Conservation (phyloP, 2,797 vertebrate species). For the Acanthornis magna region DNA sequence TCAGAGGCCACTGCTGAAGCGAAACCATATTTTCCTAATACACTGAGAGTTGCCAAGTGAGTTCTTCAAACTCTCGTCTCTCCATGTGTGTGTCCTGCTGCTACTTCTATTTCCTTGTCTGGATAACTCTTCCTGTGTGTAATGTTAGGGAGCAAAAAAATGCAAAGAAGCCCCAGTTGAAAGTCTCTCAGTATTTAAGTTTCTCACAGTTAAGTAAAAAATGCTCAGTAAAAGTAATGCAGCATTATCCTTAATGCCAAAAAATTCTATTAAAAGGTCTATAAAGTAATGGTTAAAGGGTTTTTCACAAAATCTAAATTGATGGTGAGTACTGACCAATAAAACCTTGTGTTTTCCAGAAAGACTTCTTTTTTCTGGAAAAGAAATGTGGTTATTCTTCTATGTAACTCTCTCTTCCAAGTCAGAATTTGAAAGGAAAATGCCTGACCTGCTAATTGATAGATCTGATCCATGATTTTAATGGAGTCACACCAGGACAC, state of each 20-base stretch:
- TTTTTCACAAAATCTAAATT: neutral
- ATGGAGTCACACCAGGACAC: neutral
- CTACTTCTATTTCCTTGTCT: neutral
- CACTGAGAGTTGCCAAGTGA: neutral
- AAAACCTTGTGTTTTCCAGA: neutral
- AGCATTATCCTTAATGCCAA: neutral
- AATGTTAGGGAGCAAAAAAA: neutral
- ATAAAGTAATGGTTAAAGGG: neutral
- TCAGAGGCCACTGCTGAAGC: neutral
- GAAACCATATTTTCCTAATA: neutral
- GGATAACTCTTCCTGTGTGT: neutral
- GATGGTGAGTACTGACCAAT: neutral
- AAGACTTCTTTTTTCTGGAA: neutral
- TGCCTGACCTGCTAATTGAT: neutral
- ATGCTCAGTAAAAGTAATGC: neutral
- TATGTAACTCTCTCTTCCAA: neutral
- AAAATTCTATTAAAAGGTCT: neutral
- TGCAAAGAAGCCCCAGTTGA: neutral
- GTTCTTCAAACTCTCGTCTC: neutral
- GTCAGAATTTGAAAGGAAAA: neutral
- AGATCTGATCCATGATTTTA: neutral
- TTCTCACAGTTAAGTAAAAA: neutral
- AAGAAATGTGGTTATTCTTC: neutral
- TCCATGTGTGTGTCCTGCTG: neutral
- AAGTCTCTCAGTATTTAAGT: neutral